Conservation (phyloP, 1,140 invertebrate species). For the Eufriesea mexicana region DNA sequence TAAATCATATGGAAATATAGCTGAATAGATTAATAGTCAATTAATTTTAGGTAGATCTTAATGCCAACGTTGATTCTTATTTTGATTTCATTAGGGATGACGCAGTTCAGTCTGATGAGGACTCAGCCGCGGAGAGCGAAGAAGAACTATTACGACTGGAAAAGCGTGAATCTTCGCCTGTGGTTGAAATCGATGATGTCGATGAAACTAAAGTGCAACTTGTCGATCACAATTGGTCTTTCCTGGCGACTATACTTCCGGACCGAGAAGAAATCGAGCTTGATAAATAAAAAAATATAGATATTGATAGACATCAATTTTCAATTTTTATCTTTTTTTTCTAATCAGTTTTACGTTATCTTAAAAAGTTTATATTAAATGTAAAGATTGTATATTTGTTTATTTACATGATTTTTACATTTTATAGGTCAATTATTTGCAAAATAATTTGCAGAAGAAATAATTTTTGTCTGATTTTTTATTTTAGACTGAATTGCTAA, state of each 20-base stretch:
- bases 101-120: not conserved
- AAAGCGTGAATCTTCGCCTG: constrained; percentile 5
- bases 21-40: not conserved
- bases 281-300: not conserved
- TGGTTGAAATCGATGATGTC: constrained; percentile 23
- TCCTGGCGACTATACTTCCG: constrained; percentile 70
- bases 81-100: constrained; percentile 14
- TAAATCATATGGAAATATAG: not conserved
- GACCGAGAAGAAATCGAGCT: constrained; percentile 12
- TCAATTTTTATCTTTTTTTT: not conserved
- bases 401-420: not conserved
- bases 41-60: not conserved
- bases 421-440: not conserved
- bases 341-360: not conserved
- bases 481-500: not conserved
- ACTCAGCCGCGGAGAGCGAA: constrained; percentile 45
- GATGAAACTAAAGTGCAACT: constrained; percentile 58
- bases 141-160: constrained; percentile 16
- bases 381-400: not conserved
- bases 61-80: not conserved
- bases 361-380: not conserved
- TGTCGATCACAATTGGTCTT: constrained; percentile 72
- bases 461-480: too few species aligned
- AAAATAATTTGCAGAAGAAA: not conserved
- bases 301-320: not conserved